These are phyloP conservation scores for Hypothenemus hampei DNA, from an alignment of 1,140 invertebrate genomes.

Conservation along the genomic window DNA sequence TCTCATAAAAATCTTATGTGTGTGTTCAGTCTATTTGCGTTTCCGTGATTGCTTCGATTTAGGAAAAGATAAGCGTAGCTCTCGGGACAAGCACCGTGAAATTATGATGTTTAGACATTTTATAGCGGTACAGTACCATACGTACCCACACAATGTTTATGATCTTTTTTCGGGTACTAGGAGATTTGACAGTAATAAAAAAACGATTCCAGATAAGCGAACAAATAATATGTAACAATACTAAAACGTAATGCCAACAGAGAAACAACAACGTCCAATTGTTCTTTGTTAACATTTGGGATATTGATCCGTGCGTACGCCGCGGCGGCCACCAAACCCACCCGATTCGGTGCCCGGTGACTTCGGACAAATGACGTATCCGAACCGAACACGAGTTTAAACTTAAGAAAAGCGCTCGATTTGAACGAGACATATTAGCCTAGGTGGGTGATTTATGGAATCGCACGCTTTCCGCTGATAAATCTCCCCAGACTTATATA, in stretches of 20 bases:
- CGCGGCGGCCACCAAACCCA: slow-evolving; percentile 21
- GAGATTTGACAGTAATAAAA: slow-evolving; percentile 14
- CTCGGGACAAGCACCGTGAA: slow-evolving; percentile 3
- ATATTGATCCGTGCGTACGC: too few species aligned
- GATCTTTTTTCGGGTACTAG: slow-evolving; percentile 6
- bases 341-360: slow-evolving; percentile 23
- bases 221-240: slow-evolving; percentile 1
- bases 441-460: slow-evolving; percentile 27
- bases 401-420: slow-evolving; percentile 31
- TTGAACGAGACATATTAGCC: slow-evolving; percentile 29
- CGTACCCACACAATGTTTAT: slow-evolving; percentile 7
- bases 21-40: too few species aligned
- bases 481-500: slow-evolving; percentile 25
- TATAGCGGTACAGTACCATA: slow-evolving; percentile 16
- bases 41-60: slow-evolving; percentile 22
- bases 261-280: too few species aligned
- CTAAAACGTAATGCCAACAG: too few species aligned
- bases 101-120: slow-evolving; percentile 25
- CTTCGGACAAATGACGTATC: slow-evolving; percentile 28
- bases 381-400: slow-evolving; percentile 28
- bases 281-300: too few species aligned
- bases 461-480: slow-evolving; percentile 20
- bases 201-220: slow-evolving; percentile 15
- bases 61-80: slow-evolving; percentile 6
- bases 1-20: too few species aligned